phyloP scores from a whole-genome alignment of 1,140 invertebrate species.

The Ostrea denselamellosa region DNA sequence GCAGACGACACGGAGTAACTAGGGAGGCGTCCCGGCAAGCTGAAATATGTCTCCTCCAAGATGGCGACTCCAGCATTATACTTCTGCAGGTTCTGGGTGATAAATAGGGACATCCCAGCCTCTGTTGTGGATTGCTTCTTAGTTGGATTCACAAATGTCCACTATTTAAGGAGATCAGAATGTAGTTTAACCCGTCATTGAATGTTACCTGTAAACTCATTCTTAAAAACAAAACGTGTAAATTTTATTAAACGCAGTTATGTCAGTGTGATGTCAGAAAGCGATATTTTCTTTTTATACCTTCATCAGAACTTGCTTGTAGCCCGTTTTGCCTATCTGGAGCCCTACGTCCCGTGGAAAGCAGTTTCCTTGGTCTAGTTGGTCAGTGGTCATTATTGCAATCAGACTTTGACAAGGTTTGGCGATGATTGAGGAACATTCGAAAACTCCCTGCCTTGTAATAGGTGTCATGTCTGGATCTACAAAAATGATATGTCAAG shows the following conservation, averaged over 20 bases:
- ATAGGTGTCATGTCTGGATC: background rate
- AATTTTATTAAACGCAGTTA: too few species aligned
- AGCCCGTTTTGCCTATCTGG: slow-evolving; percentile 37
- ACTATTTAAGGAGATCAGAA: slow-evolving; percentile 35
- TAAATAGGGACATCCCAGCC: slow-evolving; percentile 48
- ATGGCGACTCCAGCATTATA: slow-evolving; percentile 43
- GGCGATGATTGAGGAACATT: background rate
- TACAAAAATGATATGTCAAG: background rate
- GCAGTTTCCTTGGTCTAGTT: slow-evolving; percentile 26
- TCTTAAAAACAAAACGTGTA: too few species aligned
- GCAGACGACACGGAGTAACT: slow-evolving; percentile 45
- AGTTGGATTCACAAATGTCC: slow-evolving; percentile 42
- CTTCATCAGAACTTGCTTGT: slow-evolving; percentile 43
- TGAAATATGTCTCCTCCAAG: slow-evolving; percentile 50
- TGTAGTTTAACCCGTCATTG: background rate
- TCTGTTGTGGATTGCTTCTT: background rate
- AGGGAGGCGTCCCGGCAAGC: slow-evolving; percentile 6
- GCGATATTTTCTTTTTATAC: background rate
- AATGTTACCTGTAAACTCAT: background rate
- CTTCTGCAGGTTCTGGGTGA: slow-evolving; percentile 38
- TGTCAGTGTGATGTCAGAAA: too few species aligned
- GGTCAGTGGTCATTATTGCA: slow-evolving; percentile 22
- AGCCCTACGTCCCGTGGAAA: slow-evolving; percentile 43
- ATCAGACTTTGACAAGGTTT: slow-evolving; percentile 45
- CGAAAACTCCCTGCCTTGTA: background rate